Conservation (phyloP, 2,113 vertebrate genomes). For the Atherinomorus stipes region DNA sequence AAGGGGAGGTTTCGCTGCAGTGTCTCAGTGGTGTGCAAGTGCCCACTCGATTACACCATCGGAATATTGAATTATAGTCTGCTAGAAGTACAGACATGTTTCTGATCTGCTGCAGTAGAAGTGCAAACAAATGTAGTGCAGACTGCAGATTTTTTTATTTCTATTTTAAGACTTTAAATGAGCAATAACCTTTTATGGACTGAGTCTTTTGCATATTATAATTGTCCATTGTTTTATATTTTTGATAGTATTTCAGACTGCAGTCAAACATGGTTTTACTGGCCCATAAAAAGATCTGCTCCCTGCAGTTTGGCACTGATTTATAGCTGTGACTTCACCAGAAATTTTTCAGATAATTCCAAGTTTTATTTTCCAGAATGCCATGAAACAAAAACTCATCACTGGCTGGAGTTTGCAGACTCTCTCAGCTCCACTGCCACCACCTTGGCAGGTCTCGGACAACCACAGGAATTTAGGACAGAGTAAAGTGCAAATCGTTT, state of each 20-base stretch:
- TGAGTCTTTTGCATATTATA: too few species aligned
- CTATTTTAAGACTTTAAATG: too few species aligned
- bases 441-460: too few species aligned
- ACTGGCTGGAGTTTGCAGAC: background rate
- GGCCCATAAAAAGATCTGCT: background rate
- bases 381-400: background rate
- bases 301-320: background rate
- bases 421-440: background rate
- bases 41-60: constrained; percentile 9
- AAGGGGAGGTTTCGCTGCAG: constrained; percentile 18
- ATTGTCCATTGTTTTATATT: too few species aligned
- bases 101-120: background rate
- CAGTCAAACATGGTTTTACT: background rate
- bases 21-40: background rate
- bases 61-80: background rate
- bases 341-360: background rate
- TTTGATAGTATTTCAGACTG: too few species aligned
- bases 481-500: too few species aligned
- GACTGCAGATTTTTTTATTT: too few species aligned
- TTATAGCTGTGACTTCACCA: background rate
- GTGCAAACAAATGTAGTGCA: background rate
- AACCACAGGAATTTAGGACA: too few species aligned
- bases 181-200: too few species aligned
- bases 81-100: background rate
- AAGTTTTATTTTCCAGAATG: background rate